Percentiles rank a stretch among this genome's conserved stretches.
Conservation (phyloP, 2,888 invertebrate genomes). For the Acanthococcus lagerstroemiae region DNA sequence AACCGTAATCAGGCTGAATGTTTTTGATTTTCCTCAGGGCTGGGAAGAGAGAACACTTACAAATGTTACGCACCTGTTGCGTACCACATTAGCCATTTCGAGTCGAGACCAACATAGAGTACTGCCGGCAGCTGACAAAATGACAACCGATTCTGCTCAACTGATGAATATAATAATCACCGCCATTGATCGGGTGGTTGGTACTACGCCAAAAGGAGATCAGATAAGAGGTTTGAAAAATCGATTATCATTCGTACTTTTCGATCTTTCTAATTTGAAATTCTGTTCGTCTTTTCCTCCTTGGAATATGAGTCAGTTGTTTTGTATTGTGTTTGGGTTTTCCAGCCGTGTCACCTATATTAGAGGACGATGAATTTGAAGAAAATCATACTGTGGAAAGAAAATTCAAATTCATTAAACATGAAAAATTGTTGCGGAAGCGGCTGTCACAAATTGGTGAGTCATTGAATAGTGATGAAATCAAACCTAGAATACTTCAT, state of each 20-base stretch:
- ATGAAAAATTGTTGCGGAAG: not conserved
- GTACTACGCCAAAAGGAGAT: too few relatives aligned
- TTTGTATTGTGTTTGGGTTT: not conserved
- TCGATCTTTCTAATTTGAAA: too few relatives aligned
- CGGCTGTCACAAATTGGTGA: too few relatives aligned
- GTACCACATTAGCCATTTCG: slow-evolving; percentile 53
- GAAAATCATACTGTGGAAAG: not conserved
- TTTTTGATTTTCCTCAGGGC: slow-evolving; percentile 46
- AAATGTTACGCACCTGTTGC: slow-evolving; percentile 53
- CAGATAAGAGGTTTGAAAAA: too few relatives aligned
- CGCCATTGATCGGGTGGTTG: slow-evolving; percentile 34
- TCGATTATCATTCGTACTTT: too few relatives aligned
- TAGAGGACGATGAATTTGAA: not conserved
- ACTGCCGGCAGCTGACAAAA: slow-evolving; percentile 44
- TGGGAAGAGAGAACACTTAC: slow-evolving; percentile 71
- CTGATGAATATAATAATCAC: slow-evolving; percentile 38
- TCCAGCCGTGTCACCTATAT: not conserved
- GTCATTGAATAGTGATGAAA: too few relatives aligned
- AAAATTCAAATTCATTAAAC: not conserved
- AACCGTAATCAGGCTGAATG: not conserved
- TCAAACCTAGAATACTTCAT: too few relatives aligned
- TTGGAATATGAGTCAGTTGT: too few relatives aligned
- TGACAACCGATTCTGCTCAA: slow-evolving; percentile 45
- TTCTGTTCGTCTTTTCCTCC: too few relatives aligned
- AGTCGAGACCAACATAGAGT: slow-evolving; percentile 54